These are phyloP conservation scores for Panthera tigris DNA, from an alignment of 2,113 vertebrate species.

Conservation along the genomic window DNA sequence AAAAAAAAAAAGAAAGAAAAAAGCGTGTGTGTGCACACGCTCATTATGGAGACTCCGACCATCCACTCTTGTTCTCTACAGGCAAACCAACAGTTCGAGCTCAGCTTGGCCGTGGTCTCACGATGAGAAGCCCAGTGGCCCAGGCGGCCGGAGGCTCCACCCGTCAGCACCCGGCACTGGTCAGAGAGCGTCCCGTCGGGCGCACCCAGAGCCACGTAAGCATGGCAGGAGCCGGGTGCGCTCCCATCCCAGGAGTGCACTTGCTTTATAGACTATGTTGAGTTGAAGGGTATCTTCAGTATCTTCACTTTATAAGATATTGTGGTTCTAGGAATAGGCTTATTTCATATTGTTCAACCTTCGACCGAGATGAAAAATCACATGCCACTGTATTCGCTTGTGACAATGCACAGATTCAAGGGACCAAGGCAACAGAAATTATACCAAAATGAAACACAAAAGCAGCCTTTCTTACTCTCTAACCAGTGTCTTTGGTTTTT, in stretches of 20 bases:
- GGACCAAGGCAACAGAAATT: not conserved
- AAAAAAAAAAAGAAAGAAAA: too few species aligned
- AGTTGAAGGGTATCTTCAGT: not conserved
- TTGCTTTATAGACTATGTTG: accelerated
- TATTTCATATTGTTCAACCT: not conserved
- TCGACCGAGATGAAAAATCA: not conserved
- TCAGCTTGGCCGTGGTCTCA: accelerated
- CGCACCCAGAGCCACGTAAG: accelerated
- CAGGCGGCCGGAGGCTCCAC: accelerated
- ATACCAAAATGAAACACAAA: not conserved
- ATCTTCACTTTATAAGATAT: not conserved
- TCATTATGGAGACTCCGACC: accelerated
- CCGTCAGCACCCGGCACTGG: accelerated
- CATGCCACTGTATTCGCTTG: accelerated
- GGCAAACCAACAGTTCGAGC: accelerated
- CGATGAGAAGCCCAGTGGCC: not conserved
- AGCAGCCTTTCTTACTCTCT: not conserved
- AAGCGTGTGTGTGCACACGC: accelerated
- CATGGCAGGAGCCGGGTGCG: accelerated
- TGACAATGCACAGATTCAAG: accelerated
- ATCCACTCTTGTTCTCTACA: accelerated
- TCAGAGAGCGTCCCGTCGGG: accelerated
- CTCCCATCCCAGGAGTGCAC: not conserved
- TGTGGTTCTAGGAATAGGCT: not conserved
- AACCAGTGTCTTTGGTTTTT: not conserved